Evolutionary conservation across 2,888 invertebrate species (phyloP).

Genomic region (Acanthosepion esculentum): DNA sequence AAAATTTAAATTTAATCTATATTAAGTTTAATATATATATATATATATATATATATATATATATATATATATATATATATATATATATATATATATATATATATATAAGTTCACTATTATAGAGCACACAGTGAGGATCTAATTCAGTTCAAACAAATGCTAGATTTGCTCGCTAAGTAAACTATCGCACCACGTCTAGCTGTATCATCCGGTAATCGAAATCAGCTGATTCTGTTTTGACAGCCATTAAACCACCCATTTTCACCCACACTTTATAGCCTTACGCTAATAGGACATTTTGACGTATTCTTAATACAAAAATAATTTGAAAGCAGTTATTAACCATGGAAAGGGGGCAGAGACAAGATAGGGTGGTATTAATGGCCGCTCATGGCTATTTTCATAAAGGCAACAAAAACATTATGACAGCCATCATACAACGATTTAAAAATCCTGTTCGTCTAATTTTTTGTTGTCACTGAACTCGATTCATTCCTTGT

Average conservation of each 20-base stretch:
- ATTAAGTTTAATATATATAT: too few species aligned
- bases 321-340: background rate
- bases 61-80: too few species aligned
- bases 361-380: background rate
- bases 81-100: too few species aligned
- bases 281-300: background rate
- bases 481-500: background rate
- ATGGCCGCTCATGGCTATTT: background rate
- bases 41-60: too few species aligned
- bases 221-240: background rate
- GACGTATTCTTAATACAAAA: background rate
- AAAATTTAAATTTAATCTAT: too few species aligned
- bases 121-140: too few species aligned
- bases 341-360: background rate
- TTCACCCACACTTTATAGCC: background rate
- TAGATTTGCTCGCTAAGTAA: too few species aligned
- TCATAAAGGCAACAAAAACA: background rate
- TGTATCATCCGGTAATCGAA: background rate
- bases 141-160: too few species aligned
- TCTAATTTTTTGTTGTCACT: background rate
- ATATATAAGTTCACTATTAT: too few species aligned
- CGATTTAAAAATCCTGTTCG: background rate
- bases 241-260: background rate
- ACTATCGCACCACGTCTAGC: too few species aligned
- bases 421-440: conserved; percentile 1